Percentiles rank a stretch among this genome's conserved stretches.
Evolutionary conservation across 2,888 invertebrate genomes (phyloP).

Genomic region (Caenorhabditis sp.): DNA sequence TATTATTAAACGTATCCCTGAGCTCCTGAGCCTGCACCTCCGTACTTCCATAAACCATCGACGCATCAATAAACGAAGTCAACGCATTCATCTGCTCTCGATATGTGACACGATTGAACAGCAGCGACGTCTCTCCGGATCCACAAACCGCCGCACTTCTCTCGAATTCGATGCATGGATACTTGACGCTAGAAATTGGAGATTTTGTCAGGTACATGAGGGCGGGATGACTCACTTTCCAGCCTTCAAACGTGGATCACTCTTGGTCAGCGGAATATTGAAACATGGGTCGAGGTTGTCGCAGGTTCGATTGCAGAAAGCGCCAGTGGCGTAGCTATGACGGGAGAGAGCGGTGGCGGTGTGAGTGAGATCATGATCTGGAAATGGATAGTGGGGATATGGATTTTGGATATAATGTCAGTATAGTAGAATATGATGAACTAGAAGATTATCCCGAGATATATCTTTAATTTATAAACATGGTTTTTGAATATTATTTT

Average conservation of each 20-base stretch:
- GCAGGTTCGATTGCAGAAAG: slow-evolving; percentile 77
- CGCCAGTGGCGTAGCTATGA: slow-evolving; percentile 66
- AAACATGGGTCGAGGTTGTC: slow-evolving; percentile 95
- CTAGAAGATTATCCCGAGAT: too few relatives aligned
- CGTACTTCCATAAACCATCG: slow-evolving; percentile 93
- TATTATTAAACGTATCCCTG: slow-evolving; percentile 66
- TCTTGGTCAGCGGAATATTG: slow-evolving; percentile 90
- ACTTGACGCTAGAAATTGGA: slow-evolving; percentile 72
- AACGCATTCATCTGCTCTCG: slow-evolving; percentile 84
- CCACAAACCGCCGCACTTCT: slow-evolving; percentile 97
- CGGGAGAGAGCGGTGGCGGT: slow-evolving; percentile 84
- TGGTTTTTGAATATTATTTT: too few relatives aligned
- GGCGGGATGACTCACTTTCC: slow-evolving; percentile 31
- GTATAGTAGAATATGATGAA: too few relatives aligned
- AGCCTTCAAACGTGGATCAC: slow-evolving; percentile 81
- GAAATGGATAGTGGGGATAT: too few relatives aligned
- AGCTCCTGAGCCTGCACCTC: slow-evolving; percentile 73
- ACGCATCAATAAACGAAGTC: slow-evolving; percentile 93
- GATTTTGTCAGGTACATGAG: background rate
- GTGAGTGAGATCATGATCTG: slow-evolving; percentile 93
- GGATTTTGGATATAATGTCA: too few relatives aligned
- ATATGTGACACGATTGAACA: slow-evolving; percentile 84
- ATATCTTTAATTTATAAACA: too few relatives aligned
- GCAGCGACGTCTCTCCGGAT: slow-evolving; percentile 91
- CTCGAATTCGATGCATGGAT: slow-evolving; percentile 90